A percentile compares a stretch with the other conserved stretches of the same genome.
These are phyloP conservation scores for Zaprionus obscuricornis DNA, from an alignment of 2,888 invertebrate species.

Conservation along the genomic window DNA sequence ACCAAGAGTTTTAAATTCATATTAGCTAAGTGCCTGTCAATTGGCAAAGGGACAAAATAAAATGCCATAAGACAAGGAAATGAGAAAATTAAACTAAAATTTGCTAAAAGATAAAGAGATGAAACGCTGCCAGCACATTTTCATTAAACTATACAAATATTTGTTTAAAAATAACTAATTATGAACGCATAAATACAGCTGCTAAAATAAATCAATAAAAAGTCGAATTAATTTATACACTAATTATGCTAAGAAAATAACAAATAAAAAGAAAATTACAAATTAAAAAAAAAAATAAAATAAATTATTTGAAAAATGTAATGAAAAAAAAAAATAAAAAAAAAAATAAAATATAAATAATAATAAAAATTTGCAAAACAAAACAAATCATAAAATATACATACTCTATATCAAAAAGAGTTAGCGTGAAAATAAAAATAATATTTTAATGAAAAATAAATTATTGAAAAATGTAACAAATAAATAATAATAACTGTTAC, in stretches of 20 bases:
- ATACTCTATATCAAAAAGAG: background rate
- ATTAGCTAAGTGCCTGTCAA: slow-evolving; percentile 9
- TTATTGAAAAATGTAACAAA: too few species aligned
- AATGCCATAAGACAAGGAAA: background rate
- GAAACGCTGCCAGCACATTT: slow-evolving; percentile 15
- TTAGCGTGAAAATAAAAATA: background rate
- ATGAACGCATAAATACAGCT: too few species aligned
- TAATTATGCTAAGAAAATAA: background rate
- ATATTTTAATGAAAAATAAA: too few species aligned
- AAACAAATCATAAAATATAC: too few species aligned
- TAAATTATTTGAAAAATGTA: too few species aligned
- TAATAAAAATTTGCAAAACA: too few species aligned
- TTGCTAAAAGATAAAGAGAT: too few species aligned
- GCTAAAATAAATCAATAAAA: background rate
- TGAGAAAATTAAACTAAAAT: background rate
- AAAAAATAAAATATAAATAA: background rate
- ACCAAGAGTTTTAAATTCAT: slow-evolving; percentile 18
- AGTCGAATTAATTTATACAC: background rate
- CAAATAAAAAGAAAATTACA: background rate
- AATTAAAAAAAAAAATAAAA: too few species aligned
- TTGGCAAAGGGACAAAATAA: background rate
- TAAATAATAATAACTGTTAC: too few species aligned
- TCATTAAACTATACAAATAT: slow-evolving; percentile 46
- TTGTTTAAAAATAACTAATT: slow-evolving; percentile 21
- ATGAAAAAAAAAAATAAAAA: too few species aligned